Percentiles rank a stretch among this genome's conserved stretches.
These are phyloP conservation scores for Dynastes grantii DNA, from an alignment of 2,888 invertebrate genomes.

Conservation along the genomic window DNA sequence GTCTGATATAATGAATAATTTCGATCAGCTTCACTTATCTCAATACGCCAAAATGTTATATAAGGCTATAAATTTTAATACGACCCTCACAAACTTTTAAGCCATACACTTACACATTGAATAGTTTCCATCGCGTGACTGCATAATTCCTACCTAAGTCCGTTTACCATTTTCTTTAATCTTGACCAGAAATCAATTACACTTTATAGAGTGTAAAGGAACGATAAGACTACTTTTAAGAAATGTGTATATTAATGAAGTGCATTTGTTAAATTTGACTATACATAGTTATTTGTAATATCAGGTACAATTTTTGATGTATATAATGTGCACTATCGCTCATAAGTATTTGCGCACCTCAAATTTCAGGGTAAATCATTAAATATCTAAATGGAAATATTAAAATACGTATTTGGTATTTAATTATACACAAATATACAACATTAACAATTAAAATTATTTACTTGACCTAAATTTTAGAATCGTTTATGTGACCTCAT, in stretches of 20 bases:
- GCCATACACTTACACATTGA: background rate
- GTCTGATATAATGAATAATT: background rate
- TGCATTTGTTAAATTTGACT: background rate
- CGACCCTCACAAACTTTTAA: background rate
- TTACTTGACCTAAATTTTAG: too few species aligned
- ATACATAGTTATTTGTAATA: too few species aligned
- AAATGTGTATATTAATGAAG: background rate
- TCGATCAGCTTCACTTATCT: too few species aligned
- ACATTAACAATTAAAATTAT: too few species aligned
- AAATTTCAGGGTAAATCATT: too few species aligned
- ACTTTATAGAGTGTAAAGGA: constrained; percentile 22
- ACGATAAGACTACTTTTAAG: constrained; percentile 20
- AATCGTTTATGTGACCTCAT: too few species aligned
- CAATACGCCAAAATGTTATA: background rate
- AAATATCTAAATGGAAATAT: too few species aligned
- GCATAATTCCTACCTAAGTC: constrained; percentile 1
- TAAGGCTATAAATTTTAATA: constrained; percentile 12
- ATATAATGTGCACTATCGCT: too few species aligned
- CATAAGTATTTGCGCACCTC: too few species aligned
- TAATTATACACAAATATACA: too few species aligned
- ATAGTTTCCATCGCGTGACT: constrained; percentile 34
- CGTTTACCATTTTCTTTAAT: constrained; percentile 26
- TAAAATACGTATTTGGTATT: too few species aligned
- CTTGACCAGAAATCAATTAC: constrained; percentile 30
- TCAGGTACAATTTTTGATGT: too few species aligned